Percentiles rank a stretch among this genome's conserved stretches.
Evolutionary conservation across 2,797 vertebrate species (phyloP).

Genomic region (Percopsis omiscomaycus): DNA sequence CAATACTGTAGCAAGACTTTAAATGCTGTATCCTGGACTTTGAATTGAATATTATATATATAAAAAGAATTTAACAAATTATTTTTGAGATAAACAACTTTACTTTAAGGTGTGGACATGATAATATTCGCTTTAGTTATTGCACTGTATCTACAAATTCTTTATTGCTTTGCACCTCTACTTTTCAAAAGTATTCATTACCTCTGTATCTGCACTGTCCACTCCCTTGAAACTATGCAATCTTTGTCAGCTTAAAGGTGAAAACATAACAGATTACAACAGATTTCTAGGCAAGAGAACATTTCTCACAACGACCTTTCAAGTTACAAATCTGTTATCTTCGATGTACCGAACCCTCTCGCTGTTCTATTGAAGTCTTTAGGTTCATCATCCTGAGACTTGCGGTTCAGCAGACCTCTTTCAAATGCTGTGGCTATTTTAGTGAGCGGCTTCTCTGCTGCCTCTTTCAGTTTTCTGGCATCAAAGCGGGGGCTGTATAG

Average conservation of each 20-base stretch:
- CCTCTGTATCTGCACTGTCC: too few species aligned
- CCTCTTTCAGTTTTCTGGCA: conserved; percentile 89
- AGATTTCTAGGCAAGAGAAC: not conserved
- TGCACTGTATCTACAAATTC: not conserved
- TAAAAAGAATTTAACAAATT: too few species aligned
- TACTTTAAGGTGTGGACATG: too few species aligned
- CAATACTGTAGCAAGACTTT: too few species aligned
- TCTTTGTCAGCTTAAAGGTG: too few species aligned
- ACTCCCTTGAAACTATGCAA: too few species aligned
- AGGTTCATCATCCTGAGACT: conserved; percentile 68
- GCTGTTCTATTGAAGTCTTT: conserved; percentile 90
- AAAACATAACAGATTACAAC: too few species aligned
- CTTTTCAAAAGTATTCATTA: too few species aligned
- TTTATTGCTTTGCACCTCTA: not conserved
- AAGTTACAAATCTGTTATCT: conserved; percentile 39
- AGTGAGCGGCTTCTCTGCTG: conserved; percentile 79
- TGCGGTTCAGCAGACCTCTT: conserved; percentile 73
- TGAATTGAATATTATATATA: too few species aligned
- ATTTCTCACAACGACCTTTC: conserved; percentile 4
- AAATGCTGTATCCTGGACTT: too few species aligned
- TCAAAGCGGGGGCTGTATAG: conserved; percentile 89
- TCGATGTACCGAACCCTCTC: conserved; percentile 78
- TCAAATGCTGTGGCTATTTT: conserved; percentile 76
- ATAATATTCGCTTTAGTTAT: conserved; percentile 1
- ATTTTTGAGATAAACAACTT: too few species aligned